Evolutionary conservation across 1,140 invertebrate genomes (phyloP), one percentile per base, ranked within the genome.

Genomic region (Hyles euphorbiae): DNA sequence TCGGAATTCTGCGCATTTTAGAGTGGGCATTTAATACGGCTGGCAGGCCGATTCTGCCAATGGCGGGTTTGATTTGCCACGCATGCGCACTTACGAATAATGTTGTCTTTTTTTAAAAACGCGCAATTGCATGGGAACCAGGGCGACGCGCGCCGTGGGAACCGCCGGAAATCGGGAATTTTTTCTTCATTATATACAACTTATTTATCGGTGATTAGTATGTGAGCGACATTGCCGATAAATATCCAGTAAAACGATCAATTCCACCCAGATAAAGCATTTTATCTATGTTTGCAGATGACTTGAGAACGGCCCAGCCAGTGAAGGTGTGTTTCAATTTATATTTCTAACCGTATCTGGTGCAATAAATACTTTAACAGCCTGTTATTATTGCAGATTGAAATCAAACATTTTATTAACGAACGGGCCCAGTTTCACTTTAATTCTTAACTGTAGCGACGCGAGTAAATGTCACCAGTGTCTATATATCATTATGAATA

Each of bases 101-200:
- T 77, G 68, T 74, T 76, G 71, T 66, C 68, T 70, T 63, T 71
- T 67, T 71, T 70, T 64, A 69, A 74, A 75, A 73, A 65, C 61
- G 58, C 50, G 66, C 55, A 56, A 68, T 67, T 68, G 68, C 65
- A 70, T 73, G 81, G 68, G 80, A 86, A 84, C 67, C 67, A 63
- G 81, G 74, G 67, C 80, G 74, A 67, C 56, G 58, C 58, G 45
- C 63, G 55, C 50, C 74, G 76, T 83, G 80, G 63, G 80, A 83
- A 83, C 63, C 58, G 68, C 64, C 70, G 68, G 76, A 76, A 81
- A 81, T 69, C 68, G 54, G 70, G 60, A n/a, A 70, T 56, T 69
- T 78, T 82, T 83, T 78, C 47, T 67, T 61, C 44, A 46, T 12
- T 64, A 58, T 52, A 60, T 66, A 64, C 55, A 67, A 59, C 56